These are phyloP conservation scores for Cranoglanis bouderius DNA, from an alignment of 2,113 vertebrate genomes.

Conservation along the genomic window DNA sequence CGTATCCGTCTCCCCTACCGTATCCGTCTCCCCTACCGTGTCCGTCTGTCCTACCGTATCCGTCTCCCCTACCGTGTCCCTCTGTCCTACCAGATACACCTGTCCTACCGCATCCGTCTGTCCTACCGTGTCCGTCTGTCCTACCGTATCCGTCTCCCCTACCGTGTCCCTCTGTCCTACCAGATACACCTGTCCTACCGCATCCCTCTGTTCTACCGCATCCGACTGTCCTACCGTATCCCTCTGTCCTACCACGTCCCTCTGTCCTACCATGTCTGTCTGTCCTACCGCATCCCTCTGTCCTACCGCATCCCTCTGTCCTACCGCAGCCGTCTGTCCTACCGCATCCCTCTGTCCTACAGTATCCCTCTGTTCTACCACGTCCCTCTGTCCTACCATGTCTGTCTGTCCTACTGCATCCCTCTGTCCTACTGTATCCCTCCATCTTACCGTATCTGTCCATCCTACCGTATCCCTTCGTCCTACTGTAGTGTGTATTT, in stretches of 20 bases:
- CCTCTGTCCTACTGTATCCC: neutral
- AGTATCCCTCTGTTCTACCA: neutral
- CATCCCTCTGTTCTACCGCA: too few species aligned
- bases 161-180: too few species aligned
- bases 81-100: too few species aligned
- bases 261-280: neutral
- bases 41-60: too few species aligned
- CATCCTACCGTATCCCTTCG: neutral
- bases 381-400: neutral
- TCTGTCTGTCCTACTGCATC: too few species aligned
- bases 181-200: too few species aligned
- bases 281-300: neutral
- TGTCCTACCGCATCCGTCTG: neutral
- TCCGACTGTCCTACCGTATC: neutral
- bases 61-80: too few species aligned
- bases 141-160: too few species aligned
- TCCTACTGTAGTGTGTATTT: neutral
- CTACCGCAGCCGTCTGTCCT: neutral
- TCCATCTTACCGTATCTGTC: too few species aligned
- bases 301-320: neutral
- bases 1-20: neutral
- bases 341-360: neutral
- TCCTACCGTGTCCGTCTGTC: too few species aligned
- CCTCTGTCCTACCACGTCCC: fast-evolving
- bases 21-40: too few species aligned